Base-by-base conservation (phyloP, 2,113 vertebrate species). In the Phyllopteryx taeniolatus region DNA sequence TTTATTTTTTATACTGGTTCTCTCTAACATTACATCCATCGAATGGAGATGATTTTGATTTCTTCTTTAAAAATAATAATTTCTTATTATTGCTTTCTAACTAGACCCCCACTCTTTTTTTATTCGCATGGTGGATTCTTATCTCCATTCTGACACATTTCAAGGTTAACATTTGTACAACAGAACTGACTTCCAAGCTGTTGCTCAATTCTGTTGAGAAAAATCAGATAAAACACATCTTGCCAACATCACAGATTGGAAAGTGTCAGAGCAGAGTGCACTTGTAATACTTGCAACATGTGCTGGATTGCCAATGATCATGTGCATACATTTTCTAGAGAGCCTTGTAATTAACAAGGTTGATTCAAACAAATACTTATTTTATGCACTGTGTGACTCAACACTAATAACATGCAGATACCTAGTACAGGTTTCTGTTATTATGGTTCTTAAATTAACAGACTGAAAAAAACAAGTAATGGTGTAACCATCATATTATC, bases 51-150 rank as follows among this genome's bases (percentile, higher is more conserved):
- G 64, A 42, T 71, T 65, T 66, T 33, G n/a, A 35, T 59, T 65
- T 54, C 27, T 11, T 57, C 57, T 31, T 53, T 59, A 59, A 31
- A 31, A 15, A 33, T 31, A 27, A 31, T 5, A 1, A 59, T 59
- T 13, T 33, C 7, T 31, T 59, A 22, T 20, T 47, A 39, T 39
- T 39, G 27, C 27, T 8, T 66, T 67, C 54, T 72, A 57, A 42
- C 49, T 72, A 65, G n/a, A 54, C n/a, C 42, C 67, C 14, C 33
- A 8, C 39, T 20, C 53, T 62, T 44, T 49, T 49, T 61, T 5
- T 13, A 66, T 49, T 64, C n/a, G 17, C 33, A 67, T 49, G 2
- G 10, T 72, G 3, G 57, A 72, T 84, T 67, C 68, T 66, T 44
- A 47, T 33, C 68, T 0, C 27, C 27, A 22, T 44, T 47, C 22